Evolutionary conservation across 2,888 invertebrate genomes (phyloP).

Genomic region (Agrilus biguttatus): DNA sequence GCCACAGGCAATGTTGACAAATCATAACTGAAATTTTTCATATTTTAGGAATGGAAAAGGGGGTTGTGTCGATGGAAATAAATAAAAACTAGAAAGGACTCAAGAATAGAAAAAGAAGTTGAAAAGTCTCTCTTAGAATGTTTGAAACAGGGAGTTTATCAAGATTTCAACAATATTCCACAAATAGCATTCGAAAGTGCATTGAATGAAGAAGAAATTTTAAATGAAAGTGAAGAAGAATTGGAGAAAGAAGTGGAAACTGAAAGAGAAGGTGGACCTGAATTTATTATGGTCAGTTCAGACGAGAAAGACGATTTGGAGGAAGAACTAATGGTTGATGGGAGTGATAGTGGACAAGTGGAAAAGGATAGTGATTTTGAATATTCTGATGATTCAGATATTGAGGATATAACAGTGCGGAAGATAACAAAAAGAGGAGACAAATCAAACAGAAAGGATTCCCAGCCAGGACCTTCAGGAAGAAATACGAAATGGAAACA

Average conservation of each 20-base stretch:
- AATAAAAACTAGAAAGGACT: no score
- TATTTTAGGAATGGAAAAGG: no score
- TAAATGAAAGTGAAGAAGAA: constrained; percentile 36
- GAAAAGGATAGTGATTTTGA: constrained; percentile 56
- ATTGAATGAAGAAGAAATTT: constrained; percentile 69
- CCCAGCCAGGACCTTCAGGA: constrained; percentile 10
- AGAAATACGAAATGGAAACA: constrained; percentile 59
- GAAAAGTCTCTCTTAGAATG: constrained; percentile 91
- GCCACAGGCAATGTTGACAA: no score
- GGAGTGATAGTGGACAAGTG: constrained; percentile 57
- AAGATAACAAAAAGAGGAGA: constrained; percentile 25
- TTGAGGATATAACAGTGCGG: constrained; percentile 47
- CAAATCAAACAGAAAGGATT: constrained; percentile 12
- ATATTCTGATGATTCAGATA: constrained; percentile 60
- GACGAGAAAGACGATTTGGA: constrained; percentile 34
- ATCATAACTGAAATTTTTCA: no score
- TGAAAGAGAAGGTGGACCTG: constrained; percentile 42
- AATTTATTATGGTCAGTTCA: constrained; percentile 53
- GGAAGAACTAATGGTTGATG: constrained; percentile 27
- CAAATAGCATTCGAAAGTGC: constrained; percentile 91
- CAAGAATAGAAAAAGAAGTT: constrained; percentile 89
- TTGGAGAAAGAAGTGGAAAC: constrained; percentile 45
- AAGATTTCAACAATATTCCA: constrained; percentile 97
- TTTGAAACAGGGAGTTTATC: constrained; percentile 87
- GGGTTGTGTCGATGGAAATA: no score